Evolutionary conservation across 2,113 vertebrate genomes (phyloP).

Genomic region (Cnemophilus loriae): DNA sequence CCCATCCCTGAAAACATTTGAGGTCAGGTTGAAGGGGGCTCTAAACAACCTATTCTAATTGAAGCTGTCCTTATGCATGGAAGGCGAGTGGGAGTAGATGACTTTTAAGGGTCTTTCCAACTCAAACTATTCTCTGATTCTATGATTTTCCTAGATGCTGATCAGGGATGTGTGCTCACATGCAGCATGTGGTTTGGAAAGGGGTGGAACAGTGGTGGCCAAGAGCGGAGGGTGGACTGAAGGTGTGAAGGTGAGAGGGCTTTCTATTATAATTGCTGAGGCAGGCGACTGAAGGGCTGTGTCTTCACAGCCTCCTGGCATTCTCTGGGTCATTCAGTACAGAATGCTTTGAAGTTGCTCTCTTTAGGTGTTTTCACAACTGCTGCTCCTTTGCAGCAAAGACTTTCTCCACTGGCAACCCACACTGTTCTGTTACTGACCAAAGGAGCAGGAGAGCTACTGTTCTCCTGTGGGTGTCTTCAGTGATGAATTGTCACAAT

Average conservation of each 20-base stretch:
- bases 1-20: neutral
- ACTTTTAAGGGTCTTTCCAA: neutral
- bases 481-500: neutral
- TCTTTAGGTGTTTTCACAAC: neutral
- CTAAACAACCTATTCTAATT: neutral
- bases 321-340: neutral
- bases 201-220: neutral
- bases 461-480: neutral
- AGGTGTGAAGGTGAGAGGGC: neutral
- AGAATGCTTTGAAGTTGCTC: neutral
- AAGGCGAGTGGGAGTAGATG: neutral
- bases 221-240: neutral
- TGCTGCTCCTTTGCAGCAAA: neutral
- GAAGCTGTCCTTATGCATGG: neutral
- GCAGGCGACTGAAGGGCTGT: neutral
- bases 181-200: neutral
- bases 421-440: neutral
- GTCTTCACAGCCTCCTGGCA: neutral
- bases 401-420: neutral
- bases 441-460: neutral
- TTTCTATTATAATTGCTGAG: neutral
- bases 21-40: neutral
- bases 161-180: too few relatives aligned
- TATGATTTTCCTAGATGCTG: neutral
- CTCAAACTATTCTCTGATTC: neutral